Evolutionary conservation across 1,140 invertebrate species (phyloP), one percentile per base, ranked within the genome.

Genomic region (Oedothorax gibbosus): DNA sequence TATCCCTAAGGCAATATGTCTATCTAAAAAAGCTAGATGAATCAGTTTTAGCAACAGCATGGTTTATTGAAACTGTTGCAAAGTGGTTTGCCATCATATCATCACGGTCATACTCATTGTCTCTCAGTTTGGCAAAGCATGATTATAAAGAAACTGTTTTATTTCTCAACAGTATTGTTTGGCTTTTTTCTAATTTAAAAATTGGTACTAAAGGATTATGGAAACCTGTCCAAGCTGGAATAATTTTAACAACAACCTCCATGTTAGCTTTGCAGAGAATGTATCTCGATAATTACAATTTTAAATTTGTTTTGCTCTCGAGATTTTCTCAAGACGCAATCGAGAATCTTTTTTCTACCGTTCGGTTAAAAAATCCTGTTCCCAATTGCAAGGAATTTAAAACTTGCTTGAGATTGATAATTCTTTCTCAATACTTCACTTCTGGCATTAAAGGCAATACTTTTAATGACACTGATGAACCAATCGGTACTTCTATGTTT

Each of bases 291-390:
- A 18, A 3, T 62, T 18, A 62, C 6, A 62, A 62, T 15, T 62
- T 66, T 66, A 20, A 66, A 21, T 66, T 66, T 20, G 11, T 66
- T 11, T 66, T 66, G 20, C 21, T 66, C 15, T 66, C 65, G 11
- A 15, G 65, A 18, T 66, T 66, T 66, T 66, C 65, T 11, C 65
- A 66, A 11, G 12, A 66, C 21, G 65, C 65, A 50, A 72, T 72
- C 14, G 69, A 72, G 51, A 72, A 72, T 53, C 69, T 72, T 18
- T 72, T 72, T 53, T 72, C 69, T 8, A 72, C 69, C 10, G 51
- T 72, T 12, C 49, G 69, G 18, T 72, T 72, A 72, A 72, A 72
- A 51, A 72, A 72, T 72, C 69, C 69, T 50, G 69, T 72, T 72
- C 69, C 69, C 18, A 72, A 72, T 51, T 72, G 69, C 35, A 49